These are phyloP conservation scores for Ibycter americanus DNA, from an alignment of 2,797 vertebrate genomes.

Conservation along the genomic window DNA sequence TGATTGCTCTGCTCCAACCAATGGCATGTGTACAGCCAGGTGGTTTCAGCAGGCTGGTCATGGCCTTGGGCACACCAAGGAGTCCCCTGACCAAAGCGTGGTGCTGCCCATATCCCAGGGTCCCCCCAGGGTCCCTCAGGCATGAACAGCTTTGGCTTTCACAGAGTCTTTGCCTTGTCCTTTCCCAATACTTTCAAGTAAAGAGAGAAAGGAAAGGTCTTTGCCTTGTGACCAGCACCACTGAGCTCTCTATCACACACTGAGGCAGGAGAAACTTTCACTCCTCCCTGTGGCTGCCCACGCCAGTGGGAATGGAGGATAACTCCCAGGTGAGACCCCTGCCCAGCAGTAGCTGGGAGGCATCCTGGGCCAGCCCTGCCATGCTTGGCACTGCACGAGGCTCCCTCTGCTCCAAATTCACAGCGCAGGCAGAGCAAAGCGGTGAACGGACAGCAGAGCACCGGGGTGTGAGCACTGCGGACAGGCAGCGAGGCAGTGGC, in stretches of 20 bases:
- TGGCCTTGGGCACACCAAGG: background rate
- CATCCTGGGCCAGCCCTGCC: background rate
- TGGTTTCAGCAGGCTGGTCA: background rate
- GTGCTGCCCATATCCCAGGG: background rate
- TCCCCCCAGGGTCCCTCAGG: background rate
- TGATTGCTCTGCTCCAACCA: background rate
- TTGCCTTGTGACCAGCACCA: background rate
- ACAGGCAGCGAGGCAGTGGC: too few relatives aligned
- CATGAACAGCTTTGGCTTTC: background rate
- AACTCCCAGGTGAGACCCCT: background rate
- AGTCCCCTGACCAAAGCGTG: background rate
- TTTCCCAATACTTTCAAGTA: background rate
- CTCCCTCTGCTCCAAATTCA: background rate
- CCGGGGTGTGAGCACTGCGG: fast-evolving
- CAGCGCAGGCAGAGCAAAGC: background rate
- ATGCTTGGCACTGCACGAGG: fast-evolving
- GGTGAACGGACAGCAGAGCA: fast-evolving
- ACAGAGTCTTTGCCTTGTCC: background rate
- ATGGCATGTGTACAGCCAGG: background rate
- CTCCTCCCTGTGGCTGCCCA: background rate
- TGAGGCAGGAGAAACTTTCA: background rate
- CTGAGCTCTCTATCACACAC: fast-evolving
- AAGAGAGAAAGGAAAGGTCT: background rate
- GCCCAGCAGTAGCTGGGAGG: background rate
- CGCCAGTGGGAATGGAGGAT: background rate